Evolutionary conservation across 2,888 invertebrate species (phyloP).

Genomic region (Trissolcus brochymenae): DNA sequence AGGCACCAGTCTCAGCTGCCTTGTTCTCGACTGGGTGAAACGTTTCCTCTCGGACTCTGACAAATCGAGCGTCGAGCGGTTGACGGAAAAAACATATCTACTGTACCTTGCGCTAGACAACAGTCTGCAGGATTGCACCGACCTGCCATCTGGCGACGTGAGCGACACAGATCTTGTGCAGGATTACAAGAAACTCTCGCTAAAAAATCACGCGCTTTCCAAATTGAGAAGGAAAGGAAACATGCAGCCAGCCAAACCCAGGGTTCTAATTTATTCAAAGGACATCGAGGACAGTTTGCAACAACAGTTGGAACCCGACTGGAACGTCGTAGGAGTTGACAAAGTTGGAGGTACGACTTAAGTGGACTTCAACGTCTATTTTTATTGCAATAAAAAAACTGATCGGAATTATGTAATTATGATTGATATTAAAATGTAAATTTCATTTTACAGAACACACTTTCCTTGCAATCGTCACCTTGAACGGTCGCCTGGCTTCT

Average conservation of each 20-base stretch:
- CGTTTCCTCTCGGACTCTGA: slow-evolving; percentile 62
- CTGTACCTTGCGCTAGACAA: slow-evolving; percentile 86
- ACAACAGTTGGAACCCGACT: slow-evolving; percentile 79
- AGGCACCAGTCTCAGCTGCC: slow-evolving; percentile 80
- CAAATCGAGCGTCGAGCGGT: slow-evolving; percentile 69
- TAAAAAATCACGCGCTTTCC: slow-evolving; percentile 70
- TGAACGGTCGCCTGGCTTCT: slow-evolving; percentile 81
- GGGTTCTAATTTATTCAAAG: slow-evolving; percentile 80
- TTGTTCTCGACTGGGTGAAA: slow-evolving; percentile 82
- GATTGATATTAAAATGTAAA: background rate
- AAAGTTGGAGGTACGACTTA: slow-evolving; percentile 76
- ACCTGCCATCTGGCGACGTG: slow-evolving; percentile 81
- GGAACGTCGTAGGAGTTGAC: slow-evolving; percentile 80
- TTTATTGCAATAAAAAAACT: background rate
- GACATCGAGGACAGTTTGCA: slow-evolving; percentile 78
- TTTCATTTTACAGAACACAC: slow-evolving; percentile 77
- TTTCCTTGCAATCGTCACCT: slow-evolving; percentile 81
- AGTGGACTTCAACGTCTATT: background rate
- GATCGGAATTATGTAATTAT: background rate
- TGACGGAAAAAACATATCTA: slow-evolving; percentile 83
- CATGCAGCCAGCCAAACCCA: slow-evolving; percentile 80
- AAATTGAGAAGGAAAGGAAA: slow-evolving; percentile 77
- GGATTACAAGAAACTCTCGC: slow-evolving; percentile 82
- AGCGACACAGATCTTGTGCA: slow-evolving; percentile 87
- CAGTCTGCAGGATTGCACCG: slow-evolving; percentile 87